Percentiles rank a stretch among this genome's conserved stretches.
Evolutionary conservation across 2,113 vertebrate genomes (phyloP).

Genomic region (Laticauda colubrina): DNA sequence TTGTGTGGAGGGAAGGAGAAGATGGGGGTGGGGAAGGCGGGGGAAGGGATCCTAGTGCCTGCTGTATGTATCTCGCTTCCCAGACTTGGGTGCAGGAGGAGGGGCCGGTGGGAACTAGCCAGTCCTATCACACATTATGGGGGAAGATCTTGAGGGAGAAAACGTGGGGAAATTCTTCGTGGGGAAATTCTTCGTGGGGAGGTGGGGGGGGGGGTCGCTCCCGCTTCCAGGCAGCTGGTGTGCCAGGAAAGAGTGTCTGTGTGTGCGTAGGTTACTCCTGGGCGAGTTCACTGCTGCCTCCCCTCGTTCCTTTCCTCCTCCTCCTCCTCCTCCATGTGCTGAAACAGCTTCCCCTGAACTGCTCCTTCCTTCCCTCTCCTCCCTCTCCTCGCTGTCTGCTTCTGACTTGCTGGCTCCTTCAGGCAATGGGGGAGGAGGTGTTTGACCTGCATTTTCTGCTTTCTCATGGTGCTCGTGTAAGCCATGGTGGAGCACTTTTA

Average conservation of each 20-base stretch:
- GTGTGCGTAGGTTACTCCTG: neutral
- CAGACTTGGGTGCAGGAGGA: neutral
- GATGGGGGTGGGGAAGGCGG: no score
- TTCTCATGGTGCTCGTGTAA: slow-evolving; percentile 73
- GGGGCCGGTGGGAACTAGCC: neutral
- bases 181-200: slow-evolving; percentile 20
- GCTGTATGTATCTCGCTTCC: neutral
- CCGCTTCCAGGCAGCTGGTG: slow-evolving; percentile 17
- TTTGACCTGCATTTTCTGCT: slow-evolving; percentile 77
- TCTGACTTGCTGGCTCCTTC: slow-evolving; percentile 24
- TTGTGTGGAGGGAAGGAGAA: neutral
- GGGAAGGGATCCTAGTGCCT: neutral
- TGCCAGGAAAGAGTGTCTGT: slow-evolving; percentile 7
- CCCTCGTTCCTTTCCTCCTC: neutral
- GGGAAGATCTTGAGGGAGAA: neutral
- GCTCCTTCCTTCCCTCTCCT: slow-evolving; percentile 1
- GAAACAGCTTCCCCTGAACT: slow-evolving; percentile 50
- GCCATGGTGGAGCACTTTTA: slow-evolving; percentile 50
- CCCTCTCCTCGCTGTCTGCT: neutral
- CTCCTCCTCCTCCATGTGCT: slow-evolving; percentile 24
- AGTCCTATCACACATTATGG: neutral
- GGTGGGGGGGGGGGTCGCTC: slow-evolving; percentile 1
- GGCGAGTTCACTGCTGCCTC: slow-evolving; percentile 23
- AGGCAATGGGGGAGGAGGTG: slow-evolving; percentile 58
- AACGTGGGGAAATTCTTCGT: slow-evolving; percentile 48